These are phyloP conservation scores for Kryphioiulus occultus DNA, from an alignment of 2,888 invertebrate genomes.

Conservation along the genomic window DNA sequence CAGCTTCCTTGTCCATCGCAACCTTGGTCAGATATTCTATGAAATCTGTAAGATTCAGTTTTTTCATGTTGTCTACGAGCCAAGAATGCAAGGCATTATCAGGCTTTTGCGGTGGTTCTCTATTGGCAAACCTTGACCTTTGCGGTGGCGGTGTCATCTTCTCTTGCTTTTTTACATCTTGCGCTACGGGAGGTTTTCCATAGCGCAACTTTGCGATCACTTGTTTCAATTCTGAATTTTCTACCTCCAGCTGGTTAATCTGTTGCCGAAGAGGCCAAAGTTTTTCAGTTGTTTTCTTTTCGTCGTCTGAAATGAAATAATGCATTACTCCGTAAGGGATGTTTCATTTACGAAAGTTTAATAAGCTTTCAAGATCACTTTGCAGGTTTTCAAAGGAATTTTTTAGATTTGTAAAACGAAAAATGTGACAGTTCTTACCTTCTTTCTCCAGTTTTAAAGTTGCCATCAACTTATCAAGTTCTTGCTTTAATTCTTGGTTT, in stretches of 20 bases:
- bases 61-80: not conserved
- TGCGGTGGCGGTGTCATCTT: not conserved
- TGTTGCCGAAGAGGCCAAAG: conserved; percentile 53
- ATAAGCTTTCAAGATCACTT: no score
- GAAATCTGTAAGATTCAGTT: conserved; percentile 44
- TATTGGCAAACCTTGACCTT: not conserved
- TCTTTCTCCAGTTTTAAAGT: not conserved
- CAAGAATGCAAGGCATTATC: not conserved
- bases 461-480: conserved; percentile 43
- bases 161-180: conserved; percentile 43
- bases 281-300: conserved; percentile 45
- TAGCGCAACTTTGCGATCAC: conserved; percentile 55
- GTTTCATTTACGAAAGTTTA: not conserved
- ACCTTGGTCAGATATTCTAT: conserved; percentile 45
- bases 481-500: conserved; percentile 53
- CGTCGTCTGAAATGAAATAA: conserved; percentile 47
- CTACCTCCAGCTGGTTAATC: conserved; percentile 55
- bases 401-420: not conserved
- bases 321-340: not conserved
- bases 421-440: not conserved
- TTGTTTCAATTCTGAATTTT: conserved; percentile 55
- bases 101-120: not conserved
- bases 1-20: conserved; percentile 44
- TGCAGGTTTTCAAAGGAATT: not conserved
- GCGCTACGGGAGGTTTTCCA: conserved; percentile 39